These are phyloP conservation scores for Phyto melanocephala DNA, from an alignment of 2,888 invertebrate genomes.

Conservation along the genomic window DNA sequence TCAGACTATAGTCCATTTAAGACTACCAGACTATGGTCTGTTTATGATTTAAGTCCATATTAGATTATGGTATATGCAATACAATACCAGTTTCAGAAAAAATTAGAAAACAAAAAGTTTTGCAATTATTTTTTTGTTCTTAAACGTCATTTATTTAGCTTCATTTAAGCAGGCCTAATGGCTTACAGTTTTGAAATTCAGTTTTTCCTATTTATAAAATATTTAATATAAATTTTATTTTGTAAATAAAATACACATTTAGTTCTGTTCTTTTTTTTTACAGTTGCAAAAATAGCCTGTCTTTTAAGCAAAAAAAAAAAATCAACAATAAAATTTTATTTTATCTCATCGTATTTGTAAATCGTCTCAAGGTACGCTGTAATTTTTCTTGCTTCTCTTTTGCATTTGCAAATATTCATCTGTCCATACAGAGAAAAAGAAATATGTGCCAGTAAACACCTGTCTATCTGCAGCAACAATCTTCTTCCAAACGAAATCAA, in stretches of 20 bases:
- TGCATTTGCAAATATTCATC: neutral
- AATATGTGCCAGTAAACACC: conserved; percentile 31
- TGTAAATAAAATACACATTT: too few species aligned
- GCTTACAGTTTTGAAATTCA: neutral
- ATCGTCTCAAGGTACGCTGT: conserved; percentile 18
- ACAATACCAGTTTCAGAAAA: too few species aligned
- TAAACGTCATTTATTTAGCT: too few species aligned
- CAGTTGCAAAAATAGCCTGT: neutral
- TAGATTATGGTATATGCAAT: too few species aligned
- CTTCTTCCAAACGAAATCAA: neutral
- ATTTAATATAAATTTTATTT: neutral
- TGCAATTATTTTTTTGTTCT: too few species aligned
- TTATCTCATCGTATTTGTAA: neutral
- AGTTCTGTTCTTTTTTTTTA: too few species aligned
- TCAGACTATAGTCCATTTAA: neutral
- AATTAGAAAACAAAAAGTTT: too few species aligned
- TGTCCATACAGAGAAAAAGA: neutral
- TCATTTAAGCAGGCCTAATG: too few species aligned
- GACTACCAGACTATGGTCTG: too few species aligned
- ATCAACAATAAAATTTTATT: neutral
- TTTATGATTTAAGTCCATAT: too few species aligned
- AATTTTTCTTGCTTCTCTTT: neutral
- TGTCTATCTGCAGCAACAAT: conserved; percentile 19
- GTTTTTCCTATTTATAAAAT: neutral
- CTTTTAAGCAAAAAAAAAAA: neutral